phyloP scores from a whole-genome alignment of 2,797 vertebrate species.

The Cyprinella venusta region DNA sequence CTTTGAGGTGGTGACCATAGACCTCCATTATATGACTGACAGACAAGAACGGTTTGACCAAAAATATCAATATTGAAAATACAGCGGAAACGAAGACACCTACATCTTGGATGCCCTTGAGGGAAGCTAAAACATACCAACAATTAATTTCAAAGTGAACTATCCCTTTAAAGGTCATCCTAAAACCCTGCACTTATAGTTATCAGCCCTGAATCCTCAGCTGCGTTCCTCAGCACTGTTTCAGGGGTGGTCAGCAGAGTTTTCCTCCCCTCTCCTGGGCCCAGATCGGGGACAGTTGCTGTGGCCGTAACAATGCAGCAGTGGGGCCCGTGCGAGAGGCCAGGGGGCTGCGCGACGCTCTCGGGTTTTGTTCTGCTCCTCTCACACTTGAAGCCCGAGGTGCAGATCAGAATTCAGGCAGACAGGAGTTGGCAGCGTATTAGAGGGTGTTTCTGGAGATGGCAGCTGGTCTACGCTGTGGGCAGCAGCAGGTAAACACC shows the following conservation, averaged over 20 bases:
- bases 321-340: slow-evolving; percentile 55
- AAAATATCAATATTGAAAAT: too few species aligned
- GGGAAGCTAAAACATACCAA: too few species aligned
- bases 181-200: not conserved
- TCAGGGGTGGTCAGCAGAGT: slow-evolving; percentile 58
- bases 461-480: slow-evolving; percentile 74
- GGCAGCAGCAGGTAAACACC: slow-evolving; percentile 75
- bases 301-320: slow-evolving; percentile 59
- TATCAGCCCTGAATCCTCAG: slow-evolving; percentile 21
- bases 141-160: too few species aligned
- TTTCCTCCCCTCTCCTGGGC: slow-evolving; percentile 50
- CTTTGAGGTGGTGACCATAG: too few species aligned
- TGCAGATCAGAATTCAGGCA: slow-evolving; percentile 64
- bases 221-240: slow-evolving; percentile 48
- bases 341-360: slow-evolving; percentile 54
- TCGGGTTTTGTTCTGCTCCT: slow-evolving; percentile 64
- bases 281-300: slow-evolving; percentile 44
- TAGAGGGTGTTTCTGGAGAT: slow-evolving; percentile 57
- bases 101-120: too few species aligned
- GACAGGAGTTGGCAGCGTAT: slow-evolving; percentile 66
- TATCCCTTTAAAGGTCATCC: too few species aligned
- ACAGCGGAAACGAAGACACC: too few species aligned
- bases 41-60: too few species aligned
- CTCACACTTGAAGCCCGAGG: slow-evolving; percentile 61
- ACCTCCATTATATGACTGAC: too few species aligned